phyloP scores from a whole-genome alignment of 2,113 vertebrate species.

The Labrus mixtus region DNA sequence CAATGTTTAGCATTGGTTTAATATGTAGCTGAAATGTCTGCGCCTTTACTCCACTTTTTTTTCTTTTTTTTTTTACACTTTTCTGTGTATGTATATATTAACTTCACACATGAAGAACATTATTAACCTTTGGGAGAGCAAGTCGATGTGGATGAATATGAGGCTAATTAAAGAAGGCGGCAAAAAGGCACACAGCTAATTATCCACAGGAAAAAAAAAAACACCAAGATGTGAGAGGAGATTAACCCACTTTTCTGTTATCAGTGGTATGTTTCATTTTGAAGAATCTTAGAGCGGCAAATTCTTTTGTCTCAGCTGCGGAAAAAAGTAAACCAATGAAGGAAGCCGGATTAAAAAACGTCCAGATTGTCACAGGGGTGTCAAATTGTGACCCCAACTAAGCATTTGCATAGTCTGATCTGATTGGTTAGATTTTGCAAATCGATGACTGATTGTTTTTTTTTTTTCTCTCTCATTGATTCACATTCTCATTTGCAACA shows the following conservation, averaged over 20 bases:
- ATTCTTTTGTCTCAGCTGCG: slow-evolving; percentile 22
- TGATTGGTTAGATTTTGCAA: too few relatives aligned
- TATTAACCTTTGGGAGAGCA: slow-evolving; percentile 62
- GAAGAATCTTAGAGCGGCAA: slow-evolving; percentile 24
- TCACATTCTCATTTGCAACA: too few relatives aligned
- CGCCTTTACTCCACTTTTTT: too few relatives aligned
- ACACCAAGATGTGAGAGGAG: slow-evolving; percentile 30
- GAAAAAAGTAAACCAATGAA: slow-evolving; percentile 11
- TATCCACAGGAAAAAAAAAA: slow-evolving; percentile 40
- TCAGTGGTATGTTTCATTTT: slow-evolving; percentile 30
- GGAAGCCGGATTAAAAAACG: slow-evolving; percentile 4
- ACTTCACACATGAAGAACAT: slow-evolving; percentile 25
- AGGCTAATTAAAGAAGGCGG: slow-evolving; percentile 65
- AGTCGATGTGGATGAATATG: slow-evolving; percentile 50
- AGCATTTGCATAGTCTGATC: too few relatives aligned
- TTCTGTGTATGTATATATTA: slow-evolving; percentile 11
- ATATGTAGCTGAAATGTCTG: too few relatives aligned
- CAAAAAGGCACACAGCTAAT: slow-evolving; percentile 61
- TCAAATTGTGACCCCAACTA: too few relatives aligned
- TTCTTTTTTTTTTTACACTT: not conserved
- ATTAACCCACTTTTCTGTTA: slow-evolving; percentile 60
- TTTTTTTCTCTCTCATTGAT: not conserved
- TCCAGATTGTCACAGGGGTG: not conserved
- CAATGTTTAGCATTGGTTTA: not conserved
- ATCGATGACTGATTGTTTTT: too few relatives aligned